These are phyloP conservation scores for Drosophila anceps DNA, from an alignment of 2,888 invertebrate genomes.

Conservation along the genomic window DNA sequence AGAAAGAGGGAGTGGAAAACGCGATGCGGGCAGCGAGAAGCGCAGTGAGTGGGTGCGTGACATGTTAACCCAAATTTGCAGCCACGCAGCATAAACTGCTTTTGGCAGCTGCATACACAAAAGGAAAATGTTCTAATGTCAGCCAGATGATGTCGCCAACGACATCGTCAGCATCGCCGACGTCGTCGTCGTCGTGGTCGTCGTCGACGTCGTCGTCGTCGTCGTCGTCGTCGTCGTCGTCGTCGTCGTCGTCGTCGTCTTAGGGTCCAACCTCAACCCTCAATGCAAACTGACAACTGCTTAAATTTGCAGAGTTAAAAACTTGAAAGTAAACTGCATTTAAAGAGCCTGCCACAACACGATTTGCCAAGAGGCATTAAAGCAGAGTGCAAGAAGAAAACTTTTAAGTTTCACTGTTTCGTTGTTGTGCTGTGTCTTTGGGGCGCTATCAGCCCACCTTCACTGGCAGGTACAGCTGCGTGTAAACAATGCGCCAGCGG, in stretches of 20 bases:
- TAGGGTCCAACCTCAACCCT: constrained; percentile 30
- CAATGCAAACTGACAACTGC: constrained; percentile 43
- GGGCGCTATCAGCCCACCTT: neutral
- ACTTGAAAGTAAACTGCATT: constrained; percentile 41
- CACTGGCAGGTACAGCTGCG: constrained; percentile 8
- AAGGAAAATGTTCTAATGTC: constrained; percentile 73
- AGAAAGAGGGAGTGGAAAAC: neutral
- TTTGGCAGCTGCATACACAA: constrained; percentile 74
- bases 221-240: constrained; percentile 24
- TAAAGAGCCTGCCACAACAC: constrained; percentile 54
- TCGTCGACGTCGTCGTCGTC: constrained; percentile 11
- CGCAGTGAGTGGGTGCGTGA: constrained; percentile 66
- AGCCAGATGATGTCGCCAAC: constrained; percentile 61
- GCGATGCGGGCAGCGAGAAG: neutral
- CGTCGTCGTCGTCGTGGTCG: constrained; percentile 9
- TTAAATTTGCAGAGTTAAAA: constrained; percentile 41
- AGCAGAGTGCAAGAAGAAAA: constrained; percentile 33
- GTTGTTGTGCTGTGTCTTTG: constrained; percentile 3
- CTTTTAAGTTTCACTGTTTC: constrained; percentile 15
- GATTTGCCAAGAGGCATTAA: constrained; percentile 54
- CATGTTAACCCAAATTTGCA: constrained; percentile 82
- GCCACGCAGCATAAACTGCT: constrained; percentile 66
- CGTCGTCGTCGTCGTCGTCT: constrained; percentile 9
- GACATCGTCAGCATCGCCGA: neutral
- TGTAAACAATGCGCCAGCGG: neutral